Evolutionary conservation across 2,113 vertebrate genomes (phyloP), one percentile per base, ranked within the genome.

Genomic region (Pyxicephalus adspersus): DNA sequence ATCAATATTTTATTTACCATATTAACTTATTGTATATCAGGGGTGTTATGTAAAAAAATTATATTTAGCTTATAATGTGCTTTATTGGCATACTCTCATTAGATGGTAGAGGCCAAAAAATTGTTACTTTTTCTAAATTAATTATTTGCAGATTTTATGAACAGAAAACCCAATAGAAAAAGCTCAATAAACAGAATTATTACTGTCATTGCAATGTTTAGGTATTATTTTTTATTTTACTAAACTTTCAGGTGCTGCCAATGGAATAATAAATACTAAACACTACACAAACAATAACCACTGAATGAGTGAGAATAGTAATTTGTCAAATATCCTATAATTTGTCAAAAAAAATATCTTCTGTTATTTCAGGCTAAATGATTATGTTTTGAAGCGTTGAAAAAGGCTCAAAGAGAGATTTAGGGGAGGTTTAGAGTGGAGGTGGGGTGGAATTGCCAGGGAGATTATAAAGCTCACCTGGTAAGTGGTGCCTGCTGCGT

Each of bases 291-390:
- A 28, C 22, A 50, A 22, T 52, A 52, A 64, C 31, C 64, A 52
- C 38, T 22, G 38, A 22, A 64, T 63, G 11, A 52, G 25, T 29
- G 45, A 26, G 52, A 22, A 29, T 63, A 52, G 54, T 52, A 58
- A 76, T 76, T 76, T 23, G 31, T 55, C 64, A 64, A 76, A 76
- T 22, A 76, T 38, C n/a, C 26, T 61, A n/a, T 13, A 51, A 64
- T 17, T 64, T 51, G 23, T 38, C 58, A 76, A 9, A n/a, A n/a
- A n/a, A n/a, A n/a, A n/a, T n/a, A n/a, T n/a, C n/a, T n/a, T n/a
- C 64, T 58, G 64, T 63, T 76, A 9, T 76, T n/a, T 45, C 29
- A 61, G n/a, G 51, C 17, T 51, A 76, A 76, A 76, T 75, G 29
- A 75, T 31, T 58, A 61, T 26, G 38, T 61, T 75, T 45, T 60